Base-by-base conservation (phyloP, 2,888 invertebrate genomes). In the Volucella inanis region DNA sequence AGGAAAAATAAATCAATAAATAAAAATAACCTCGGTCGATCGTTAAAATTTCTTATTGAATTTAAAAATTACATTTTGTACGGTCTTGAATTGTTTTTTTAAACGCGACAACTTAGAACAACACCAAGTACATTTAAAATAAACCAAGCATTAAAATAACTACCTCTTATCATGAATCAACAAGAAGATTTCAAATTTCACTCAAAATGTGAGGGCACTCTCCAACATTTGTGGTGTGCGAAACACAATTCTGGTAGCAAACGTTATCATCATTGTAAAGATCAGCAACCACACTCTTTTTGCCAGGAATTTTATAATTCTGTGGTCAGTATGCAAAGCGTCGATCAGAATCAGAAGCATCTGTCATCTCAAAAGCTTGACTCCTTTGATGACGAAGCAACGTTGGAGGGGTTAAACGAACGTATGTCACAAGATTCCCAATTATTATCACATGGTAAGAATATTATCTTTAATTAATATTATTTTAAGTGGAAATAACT, bases 371-470 rank as follows among this genome's bases (percentile, higher is more conserved):
- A 68, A 3, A 62, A 72, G 31, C 15, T 76, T 8, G 81, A 81
- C 31, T 54, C 72, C 2, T 54, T 76, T 41, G 81, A 85, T 9
- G 85, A 81, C 45, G 85, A 85, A 14, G 62, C 71, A 4, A 72
- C 65, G 0, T n/a, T 71, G 8, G 85, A 85, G 11, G 81, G 61
- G 4, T 81, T 76, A 4, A 81, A 76, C 8, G 81, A 85, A 45
- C 61, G 50, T 9, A 68, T 61, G 10, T 81, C 81, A 0, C 85
- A 85, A 45, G 65, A 80, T 50, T 85, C 85, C 0, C 71, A 85
- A 22, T 64, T 85, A 10, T 31, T 85, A 14, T 49, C 61, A 22
- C 47, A 72, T 31, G 85, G 85, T 85, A 64, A 81, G 80, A 31
- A 6, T 31, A 31, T 31, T 31, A 6, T 6, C 31, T 31, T 31